phyloP scores from a whole-genome alignment of 1,140 invertebrate species.

The Heterodera schachtii region DNA sequence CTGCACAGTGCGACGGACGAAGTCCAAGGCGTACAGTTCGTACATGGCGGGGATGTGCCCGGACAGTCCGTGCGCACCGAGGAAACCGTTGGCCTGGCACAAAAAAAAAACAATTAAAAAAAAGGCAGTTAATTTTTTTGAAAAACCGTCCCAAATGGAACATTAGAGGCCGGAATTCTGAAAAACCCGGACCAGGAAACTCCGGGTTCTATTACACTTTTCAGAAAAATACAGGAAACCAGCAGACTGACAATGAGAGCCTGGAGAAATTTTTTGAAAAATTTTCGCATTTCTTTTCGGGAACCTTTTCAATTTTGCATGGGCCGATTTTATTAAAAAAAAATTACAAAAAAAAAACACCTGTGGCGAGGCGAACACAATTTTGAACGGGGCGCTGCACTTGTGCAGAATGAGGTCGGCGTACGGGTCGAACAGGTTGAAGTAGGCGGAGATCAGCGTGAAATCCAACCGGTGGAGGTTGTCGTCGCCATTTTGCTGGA shows the following conservation, averaged over 20 bases:
- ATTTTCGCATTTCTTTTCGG: background rate
- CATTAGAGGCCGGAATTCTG: too few relatives aligned
- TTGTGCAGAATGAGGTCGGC: constrained; percentile 77
- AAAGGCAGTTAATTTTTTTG: too few relatives aligned
- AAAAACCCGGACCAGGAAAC: too few relatives aligned
- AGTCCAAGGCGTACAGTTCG: constrained; percentile 80
- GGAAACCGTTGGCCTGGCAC: constrained; percentile 83
- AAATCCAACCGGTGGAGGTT: constrained; percentile 66
- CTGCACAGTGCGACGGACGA: constrained; percentile 70
- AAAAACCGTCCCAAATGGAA: too few relatives aligned
- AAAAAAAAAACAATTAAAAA: too few relatives aligned
- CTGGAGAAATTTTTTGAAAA: too few relatives aligned
- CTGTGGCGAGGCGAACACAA: constrained; percentile 91
- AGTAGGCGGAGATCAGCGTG: constrained; percentile 89
- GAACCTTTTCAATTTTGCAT: background rate
- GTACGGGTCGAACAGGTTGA: constrained; percentile 89
- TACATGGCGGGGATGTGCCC: constrained; percentile 88
- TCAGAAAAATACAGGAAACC: too few relatives aligned
- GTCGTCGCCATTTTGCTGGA: constrained; percentile 5
- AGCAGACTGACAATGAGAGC: too few relatives aligned
- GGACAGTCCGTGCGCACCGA: constrained; percentile 81
- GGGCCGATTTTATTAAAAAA: too few relatives aligned
- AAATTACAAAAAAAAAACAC: constrained; percentile 40
- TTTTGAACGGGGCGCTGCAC: constrained; percentile 74
- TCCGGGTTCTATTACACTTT: too few relatives aligned